Base-by-base conservation (phyloP, 2,797 vertebrate species). In the Enteromius argenteus region DNA sequence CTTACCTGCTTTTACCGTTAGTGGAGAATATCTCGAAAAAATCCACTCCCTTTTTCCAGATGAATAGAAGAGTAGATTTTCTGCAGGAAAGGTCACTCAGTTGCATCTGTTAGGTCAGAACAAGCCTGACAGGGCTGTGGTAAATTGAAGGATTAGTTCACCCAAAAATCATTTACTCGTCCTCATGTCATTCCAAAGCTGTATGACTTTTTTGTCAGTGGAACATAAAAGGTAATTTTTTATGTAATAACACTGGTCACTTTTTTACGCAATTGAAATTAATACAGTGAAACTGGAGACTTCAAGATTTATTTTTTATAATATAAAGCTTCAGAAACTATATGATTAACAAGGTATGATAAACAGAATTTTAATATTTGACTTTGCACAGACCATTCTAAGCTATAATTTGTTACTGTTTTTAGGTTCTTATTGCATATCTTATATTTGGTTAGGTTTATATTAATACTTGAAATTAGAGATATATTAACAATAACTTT, bases 1-100 rank as follows among this genome's bases (percentile, higher is more conserved):
- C 71, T 44, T 62, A 67, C 84, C 86, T 80, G 76, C n/a, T 85
- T 85, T 78, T 85, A 86, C 74, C 19, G 30, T 62, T 21, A 72
- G 46, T 39, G 0, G 10, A 42, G 60, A 82, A 75, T 56, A 83
- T 79, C 51, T 62, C 42, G n/a, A 71, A 81, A 81, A 71, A 83
- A 76, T 83, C 49, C 46, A n/a, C 35, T 39, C 44, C 11, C 6
- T 39, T 69, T 83, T 44, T 66, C 21, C 72, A 76, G 74, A 60
- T 60, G 27, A 78, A 78, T 64, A 72, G 53, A 76, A 35, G 75
- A 23, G 64, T 19, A 35, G 14, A 60, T 71, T 69, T 69, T 78
- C 51, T 60, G 37, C 21, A 84, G 53, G 74, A 67, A 68, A 60
- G 66, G 51, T 64, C 32, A 27, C 8, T 14, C 37, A 5, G 19